Conservation (phyloP, 2,888 invertebrate genomes). For the Leucozona laternaria region DNA sequence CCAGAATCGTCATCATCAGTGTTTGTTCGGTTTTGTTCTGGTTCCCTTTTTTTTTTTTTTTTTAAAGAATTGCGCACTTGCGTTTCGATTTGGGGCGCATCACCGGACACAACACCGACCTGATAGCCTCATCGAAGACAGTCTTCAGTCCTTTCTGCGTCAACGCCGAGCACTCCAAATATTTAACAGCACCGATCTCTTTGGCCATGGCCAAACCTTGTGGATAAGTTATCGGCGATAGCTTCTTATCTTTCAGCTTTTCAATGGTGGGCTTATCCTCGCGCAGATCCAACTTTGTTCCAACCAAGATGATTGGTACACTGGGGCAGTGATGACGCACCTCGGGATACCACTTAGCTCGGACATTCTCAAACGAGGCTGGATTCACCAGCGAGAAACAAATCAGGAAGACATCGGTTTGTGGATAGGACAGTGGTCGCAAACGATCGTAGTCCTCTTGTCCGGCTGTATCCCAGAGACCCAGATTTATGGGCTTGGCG, state of each 20-base stretch:
- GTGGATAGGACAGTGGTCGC: conserved; percentile 82
- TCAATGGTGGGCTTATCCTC: conserved; percentile 82
- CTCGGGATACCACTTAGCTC: conserved; percentile 83
- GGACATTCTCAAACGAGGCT: conserved; percentile 82
- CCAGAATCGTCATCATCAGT: conserved; percentile 11
- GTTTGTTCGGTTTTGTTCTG: neutral
- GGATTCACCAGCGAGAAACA: conserved; percentile 83
- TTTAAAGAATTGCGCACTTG: conserved; percentile 77
- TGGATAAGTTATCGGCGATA: conserved; percentile 82
- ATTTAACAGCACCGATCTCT: conserved; percentile 82
- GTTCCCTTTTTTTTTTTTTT: no score
- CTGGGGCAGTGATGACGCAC: conserved; percentile 83
- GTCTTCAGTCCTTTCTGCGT: conserved; percentile 82
- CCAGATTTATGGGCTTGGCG: conserved; percentile 82
- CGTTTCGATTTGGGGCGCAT: conserved; percentile 79
- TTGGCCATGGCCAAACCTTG: conserved; percentile 83
- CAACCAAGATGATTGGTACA: conserved; percentile 82
- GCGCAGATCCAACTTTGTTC: conserved; percentile 82
- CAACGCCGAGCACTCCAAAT: conserved; percentile 82
- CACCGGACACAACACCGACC: conserved; percentile 82
- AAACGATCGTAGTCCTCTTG: conserved; percentile 82
- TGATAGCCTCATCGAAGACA: conserved; percentile 82
- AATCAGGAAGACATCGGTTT: conserved; percentile 82
- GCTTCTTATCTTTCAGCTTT: conserved; percentile 82
- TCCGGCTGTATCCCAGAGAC: conserved; percentile 82